A percentile compares a stretch with the other conserved stretches of the same genome.
These are phyloP conservation scores for Pedicia rivosa DNA, from an alignment of 2,888 invertebrate genomes.

Conservation along the genomic window DNA sequence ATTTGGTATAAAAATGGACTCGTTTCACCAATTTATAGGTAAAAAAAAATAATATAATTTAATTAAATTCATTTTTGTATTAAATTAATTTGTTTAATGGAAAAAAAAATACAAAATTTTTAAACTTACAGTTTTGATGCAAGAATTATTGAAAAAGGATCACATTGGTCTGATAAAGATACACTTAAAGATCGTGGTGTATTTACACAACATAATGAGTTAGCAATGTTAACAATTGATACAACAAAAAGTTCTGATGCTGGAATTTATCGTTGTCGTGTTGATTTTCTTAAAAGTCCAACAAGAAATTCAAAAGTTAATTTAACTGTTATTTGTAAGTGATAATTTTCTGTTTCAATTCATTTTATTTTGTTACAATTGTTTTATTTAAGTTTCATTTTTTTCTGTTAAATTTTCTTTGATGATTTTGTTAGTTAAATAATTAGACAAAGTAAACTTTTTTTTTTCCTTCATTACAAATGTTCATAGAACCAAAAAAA, in stretches of 20 bases:
- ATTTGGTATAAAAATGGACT: conserved; percentile 45
- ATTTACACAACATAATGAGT: conserved; percentile 13
- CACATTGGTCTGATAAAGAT: conserved; percentile 28
- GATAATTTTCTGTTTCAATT: too few relatives aligned
- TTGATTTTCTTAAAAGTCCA: conserved; percentile 41
- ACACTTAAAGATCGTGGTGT: conserved; percentile 24
- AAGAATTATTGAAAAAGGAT: conserved; percentile 17
- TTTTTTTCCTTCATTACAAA: not conserved
- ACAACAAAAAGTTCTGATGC: conserved; percentile 34
- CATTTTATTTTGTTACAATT: too few relatives aligned
- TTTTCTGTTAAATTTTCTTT: not conserved
- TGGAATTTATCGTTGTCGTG: conserved; percentile 39
- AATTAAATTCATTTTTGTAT: not conserved
- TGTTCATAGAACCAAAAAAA: too few relatives aligned
- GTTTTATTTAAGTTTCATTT: too few relatives aligned
- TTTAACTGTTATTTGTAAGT: conserved; percentile 42
- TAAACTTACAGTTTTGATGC: conserved; percentile 11
- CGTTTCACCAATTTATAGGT: conserved; percentile 43
- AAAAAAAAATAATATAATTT: conserved; percentile 16
- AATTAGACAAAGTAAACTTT: not conserved
- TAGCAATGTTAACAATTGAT: conserved; percentile 25
- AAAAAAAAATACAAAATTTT: too few relatives aligned
- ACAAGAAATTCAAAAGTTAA: conserved; percentile 42
- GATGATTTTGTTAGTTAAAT: not conserved
- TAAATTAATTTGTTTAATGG: conserved; percentile 1